Conservation (phyloP, 2,797 vertebrate genomes). For the Spheniscus humboldti region DNA sequence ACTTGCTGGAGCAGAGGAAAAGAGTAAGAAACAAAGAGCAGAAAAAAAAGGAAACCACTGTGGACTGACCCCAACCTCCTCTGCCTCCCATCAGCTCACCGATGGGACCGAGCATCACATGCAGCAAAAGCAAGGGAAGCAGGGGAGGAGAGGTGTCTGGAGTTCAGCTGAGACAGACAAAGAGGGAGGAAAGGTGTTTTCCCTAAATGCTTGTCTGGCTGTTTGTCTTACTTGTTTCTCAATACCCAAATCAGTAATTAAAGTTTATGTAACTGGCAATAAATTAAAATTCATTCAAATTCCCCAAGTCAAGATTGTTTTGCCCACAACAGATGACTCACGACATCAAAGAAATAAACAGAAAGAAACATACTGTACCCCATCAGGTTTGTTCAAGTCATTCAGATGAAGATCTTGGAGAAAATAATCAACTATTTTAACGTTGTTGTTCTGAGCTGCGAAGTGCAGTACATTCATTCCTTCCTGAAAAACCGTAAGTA, state of each 20-base stretch:
- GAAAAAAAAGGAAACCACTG: background rate
- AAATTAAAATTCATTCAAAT: background rate
- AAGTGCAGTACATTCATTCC: constrained; percentile 89
- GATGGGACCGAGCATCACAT: accelerated
- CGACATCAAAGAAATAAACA: background rate
- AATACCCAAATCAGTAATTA: background rate
- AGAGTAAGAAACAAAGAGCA: background rate
- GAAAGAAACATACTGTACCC: constrained; percentile 67
- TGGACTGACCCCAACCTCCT: background rate
- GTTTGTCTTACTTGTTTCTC: background rate
- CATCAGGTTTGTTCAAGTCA: constrained; percentile 83
- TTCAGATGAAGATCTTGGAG: constrained; percentile 87
- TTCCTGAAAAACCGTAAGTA: constrained; percentile 71
- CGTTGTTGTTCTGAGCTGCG: constrained; percentile 85
- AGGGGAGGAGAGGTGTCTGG: background rate
- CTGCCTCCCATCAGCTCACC: background rate
- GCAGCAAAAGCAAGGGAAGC: background rate
- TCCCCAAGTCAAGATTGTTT: background rate
- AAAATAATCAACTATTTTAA: constrained; percentile 84
- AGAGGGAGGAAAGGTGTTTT: background rate
- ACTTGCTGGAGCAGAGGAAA: background rate
- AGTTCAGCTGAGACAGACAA: background rate
- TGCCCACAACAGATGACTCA: background rate
- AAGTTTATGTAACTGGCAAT: background rate
- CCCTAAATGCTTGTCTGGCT: background rate